Conservation (phyloP, 1,140 invertebrate species). For the Ceratosolen fusciceps region DNA sequence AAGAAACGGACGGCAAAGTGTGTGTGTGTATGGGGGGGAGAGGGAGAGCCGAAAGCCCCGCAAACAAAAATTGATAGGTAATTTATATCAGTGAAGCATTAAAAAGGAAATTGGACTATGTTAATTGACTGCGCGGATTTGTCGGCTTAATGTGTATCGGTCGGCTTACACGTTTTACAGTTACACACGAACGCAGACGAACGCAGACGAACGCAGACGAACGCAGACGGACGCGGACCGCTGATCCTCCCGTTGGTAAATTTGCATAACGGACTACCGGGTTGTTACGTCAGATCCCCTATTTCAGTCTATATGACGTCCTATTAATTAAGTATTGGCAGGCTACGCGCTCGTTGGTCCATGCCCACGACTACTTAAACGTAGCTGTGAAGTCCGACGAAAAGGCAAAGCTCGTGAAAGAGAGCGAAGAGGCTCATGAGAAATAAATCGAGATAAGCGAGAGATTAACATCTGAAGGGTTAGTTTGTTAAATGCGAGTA, state of each 20-base stretch:
- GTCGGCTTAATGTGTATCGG: too few species aligned
- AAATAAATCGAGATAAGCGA: too few species aligned
- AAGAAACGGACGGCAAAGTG: not conserved
- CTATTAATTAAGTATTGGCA: constrained; percentile 29
- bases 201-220: too few species aligned
- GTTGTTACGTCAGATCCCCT: not conserved
- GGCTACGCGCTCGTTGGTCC: not conserved
- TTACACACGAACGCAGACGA: too few species aligned
- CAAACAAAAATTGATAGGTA: not conserved
- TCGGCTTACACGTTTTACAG: too few species aligned
- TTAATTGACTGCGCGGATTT: not conserved
- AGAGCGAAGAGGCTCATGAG: too few species aligned
- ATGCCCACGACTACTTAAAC: too few species aligned
- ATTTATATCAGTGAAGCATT: not conserved
- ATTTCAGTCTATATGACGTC: constrained; percentile 25
- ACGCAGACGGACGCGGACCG: not conserved
- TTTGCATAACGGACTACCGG: constrained; percentile 13
- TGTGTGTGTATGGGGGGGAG: too few species aligned
- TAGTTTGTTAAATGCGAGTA: too few species aligned
- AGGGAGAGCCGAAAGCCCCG: not conserved
- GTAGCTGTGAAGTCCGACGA: too few species aligned
- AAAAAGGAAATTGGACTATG: not conserved
- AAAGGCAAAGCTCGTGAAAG: too few species aligned
- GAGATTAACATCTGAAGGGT: too few species aligned
- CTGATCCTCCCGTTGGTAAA: not conserved